These are phyloP conservation scores for Hypena proboscidalis DNA, from an alignment of 2,888 invertebrate genomes.

Conservation along the genomic window DNA sequence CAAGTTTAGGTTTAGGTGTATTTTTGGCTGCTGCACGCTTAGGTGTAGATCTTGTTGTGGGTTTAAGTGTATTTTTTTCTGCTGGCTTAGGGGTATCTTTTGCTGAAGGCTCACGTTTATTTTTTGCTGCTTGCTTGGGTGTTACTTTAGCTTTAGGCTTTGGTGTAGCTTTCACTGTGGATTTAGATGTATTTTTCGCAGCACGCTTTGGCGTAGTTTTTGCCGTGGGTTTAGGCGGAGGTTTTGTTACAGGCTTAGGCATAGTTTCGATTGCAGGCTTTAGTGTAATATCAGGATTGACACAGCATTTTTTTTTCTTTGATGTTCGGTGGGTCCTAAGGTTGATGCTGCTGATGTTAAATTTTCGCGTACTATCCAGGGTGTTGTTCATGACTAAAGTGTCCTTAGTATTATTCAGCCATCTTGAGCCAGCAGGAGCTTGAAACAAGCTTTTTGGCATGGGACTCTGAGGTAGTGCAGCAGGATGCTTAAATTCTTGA, in stretches of 20 bases:
- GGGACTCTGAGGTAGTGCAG: slow-evolving; percentile 6
- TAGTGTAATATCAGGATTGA: too few species aligned
- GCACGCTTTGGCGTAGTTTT: too few species aligned
- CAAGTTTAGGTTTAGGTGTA: background rate
- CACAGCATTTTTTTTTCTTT: slow-evolving; percentile 30
- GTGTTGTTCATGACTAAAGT: slow-evolving; percentile 26
- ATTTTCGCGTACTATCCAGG: slow-evolving; percentile 30
- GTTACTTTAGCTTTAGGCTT: background rate
- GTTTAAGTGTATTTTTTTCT: background rate
- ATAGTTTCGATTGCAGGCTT: too few species aligned
- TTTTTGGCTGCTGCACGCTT: background rate
- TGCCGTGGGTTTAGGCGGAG: background rate
- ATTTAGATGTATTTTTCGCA: too few species aligned
- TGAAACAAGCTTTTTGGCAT: slow-evolving; percentile 4
- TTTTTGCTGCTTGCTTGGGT: too few species aligned
- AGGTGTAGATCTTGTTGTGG: background rate
- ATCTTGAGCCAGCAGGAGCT: slow-evolving; percentile 14
- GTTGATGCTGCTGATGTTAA: slow-evolving; percentile 35
- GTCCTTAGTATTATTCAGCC: slow-evolving; percentile 27
- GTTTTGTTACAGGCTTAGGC: background rate
- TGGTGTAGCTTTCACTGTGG: background rate
- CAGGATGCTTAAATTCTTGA: slow-evolving; percentile 18
- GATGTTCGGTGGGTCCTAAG: slow-evolving; percentile 44
- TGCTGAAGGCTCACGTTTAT: too few species aligned
- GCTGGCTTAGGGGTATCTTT: too few species aligned